A percentile compares a stretch with the other conserved stretches of the same genome.
Evolutionary conservation across 2,888 invertebrate genomes (phyloP).

Genomic region (Drosophila diplacantha): DNA sequence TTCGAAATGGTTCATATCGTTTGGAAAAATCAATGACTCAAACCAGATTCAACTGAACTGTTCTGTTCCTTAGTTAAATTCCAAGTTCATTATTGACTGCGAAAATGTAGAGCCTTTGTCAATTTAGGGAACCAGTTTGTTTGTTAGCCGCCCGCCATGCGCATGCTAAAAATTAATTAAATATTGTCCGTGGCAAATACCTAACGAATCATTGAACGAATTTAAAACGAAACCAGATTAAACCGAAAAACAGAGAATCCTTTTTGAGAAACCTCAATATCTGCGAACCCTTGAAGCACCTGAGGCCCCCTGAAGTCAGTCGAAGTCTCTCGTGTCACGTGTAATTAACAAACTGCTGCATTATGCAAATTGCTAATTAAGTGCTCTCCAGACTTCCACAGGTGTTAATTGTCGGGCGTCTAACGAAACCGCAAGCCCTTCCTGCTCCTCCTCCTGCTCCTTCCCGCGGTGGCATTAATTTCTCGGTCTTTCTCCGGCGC

Average conservation of each 20-base stretch:
- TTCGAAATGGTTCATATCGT: not conserved
- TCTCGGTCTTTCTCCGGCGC: conserved; percentile 6
- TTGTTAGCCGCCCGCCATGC: conserved; percentile 22
- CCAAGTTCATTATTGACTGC: conserved; percentile 6
- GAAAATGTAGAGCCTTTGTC: conserved; percentile 13
- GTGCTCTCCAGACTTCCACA: conserved; percentile 37
- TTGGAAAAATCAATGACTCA: conserved; percentile 5
- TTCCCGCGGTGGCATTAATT: not conserved
- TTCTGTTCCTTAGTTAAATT: conserved; percentile 1
- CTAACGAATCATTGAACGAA: conserved; percentile 21
- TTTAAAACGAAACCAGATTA: conserved; percentile 23
- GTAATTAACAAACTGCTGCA: conserved; percentile 53
- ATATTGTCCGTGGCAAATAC: conserved; percentile 19
- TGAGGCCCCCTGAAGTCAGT: not conserved
- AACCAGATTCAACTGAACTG: conserved; percentile 22
- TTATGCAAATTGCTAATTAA: conserved; percentile 43
- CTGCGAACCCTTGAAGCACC: too few species aligned
- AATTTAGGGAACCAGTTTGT: conserved; percentile 24
- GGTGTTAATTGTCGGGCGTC: conserved; percentile 41
- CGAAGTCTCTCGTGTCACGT: conserved; percentile 44
- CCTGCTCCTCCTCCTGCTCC: not conserved
- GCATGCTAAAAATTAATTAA: conserved; percentile 23
- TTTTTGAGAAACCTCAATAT: conserved; percentile 9
- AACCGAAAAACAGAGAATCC: conserved; percentile 10
- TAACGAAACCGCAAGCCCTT: conserved; percentile 19